Base-by-base conservation (phyloP, 2,888 invertebrate genomes). In the Acanthoscelides obtectus region DNA sequence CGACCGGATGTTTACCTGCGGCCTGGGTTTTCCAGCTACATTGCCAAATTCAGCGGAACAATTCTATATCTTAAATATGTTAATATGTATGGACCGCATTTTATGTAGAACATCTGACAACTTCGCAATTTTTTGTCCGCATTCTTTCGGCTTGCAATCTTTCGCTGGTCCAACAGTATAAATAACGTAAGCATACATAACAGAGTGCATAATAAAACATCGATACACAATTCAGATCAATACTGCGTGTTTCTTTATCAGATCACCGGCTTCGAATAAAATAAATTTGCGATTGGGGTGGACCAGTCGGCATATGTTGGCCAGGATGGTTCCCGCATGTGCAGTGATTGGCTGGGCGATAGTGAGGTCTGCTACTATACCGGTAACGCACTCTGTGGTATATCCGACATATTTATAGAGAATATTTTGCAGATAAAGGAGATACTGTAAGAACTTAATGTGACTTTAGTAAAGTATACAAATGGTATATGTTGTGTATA, bases 151-250 rank as follows among this genome's bases (percentile, higher is more conserved):
- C n/a, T n/a, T n/a, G n/a, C n/a, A n/a, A n/a, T n/a, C n/a, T n/a
- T n/a, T n/a, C n/a, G n/a, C n/a, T n/a, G n/a, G n/a, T n/a, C n/a
- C n/a, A n/a, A n/a, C n/a, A n/a, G n/a, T 68, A 68, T 68, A 68
- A 68, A 68, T 68, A 27, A 68, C 25, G 68, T 22, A 68, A 27
- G 68, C 25, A 27, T 68, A 25, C 68, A 27, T 79, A 80, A 82
- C 81, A 81, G 80, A 81, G 82, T 81, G 80, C 81, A 81, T 81
- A 82, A 81, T 82, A 82, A 82, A 83, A 81, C 81, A 82, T 83
- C 83, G 79, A 81, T 81, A 81, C 80, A 81, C 80, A 80, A 84
- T 84, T 84, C 82, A 83, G 82, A 84, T 84, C 83, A 84, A 84
- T 83, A 82, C 83, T 77, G 80, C 81, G 80, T 81, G 83, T 84